These are phyloP conservation scores for Cremastobaeus sp. DNA, from an alignment of 2,888 invertebrate species.

Conservation along the genomic window DNA sequence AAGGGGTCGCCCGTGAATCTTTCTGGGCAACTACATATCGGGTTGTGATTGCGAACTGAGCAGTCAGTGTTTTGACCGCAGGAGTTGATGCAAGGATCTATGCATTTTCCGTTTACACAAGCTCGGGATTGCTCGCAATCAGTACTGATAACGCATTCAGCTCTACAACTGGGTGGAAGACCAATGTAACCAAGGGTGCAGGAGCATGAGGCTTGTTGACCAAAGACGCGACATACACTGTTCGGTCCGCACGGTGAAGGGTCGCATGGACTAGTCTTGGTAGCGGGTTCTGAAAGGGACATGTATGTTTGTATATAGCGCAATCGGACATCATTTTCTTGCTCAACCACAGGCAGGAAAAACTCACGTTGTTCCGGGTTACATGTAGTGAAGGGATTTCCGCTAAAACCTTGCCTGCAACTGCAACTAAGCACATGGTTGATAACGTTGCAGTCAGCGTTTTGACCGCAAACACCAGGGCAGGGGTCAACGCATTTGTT, in stretches of 20 bases:
- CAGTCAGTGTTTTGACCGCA: constrained; percentile 81
- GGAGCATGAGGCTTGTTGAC: constrained; percentile 79
- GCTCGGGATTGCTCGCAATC: constrained; percentile 81
- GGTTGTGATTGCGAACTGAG: constrained; percentile 81
- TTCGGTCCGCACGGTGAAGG: constrained; percentile 80
- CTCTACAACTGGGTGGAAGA: constrained; percentile 79
- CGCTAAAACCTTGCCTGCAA: constrained; percentile 80
- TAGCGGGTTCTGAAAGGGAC: constrained; percentile 20
- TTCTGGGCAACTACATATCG: constrained; percentile 81
- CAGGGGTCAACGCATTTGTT: constrained; percentile 91
- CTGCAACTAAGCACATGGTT: constrained; percentile 84
- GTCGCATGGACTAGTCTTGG: constrained; percentile 73
- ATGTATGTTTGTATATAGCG: background rate
- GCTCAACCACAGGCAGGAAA: no score
- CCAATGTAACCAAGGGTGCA: constrained; percentile 80
- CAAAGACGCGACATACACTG: constrained; percentile 79
- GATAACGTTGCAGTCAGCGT: constrained; percentile 87
- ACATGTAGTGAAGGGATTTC: constrained; percentile 81
- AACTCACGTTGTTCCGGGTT: constrained; percentile 61
- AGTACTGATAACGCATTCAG: constrained; percentile 80
- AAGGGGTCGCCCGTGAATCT: constrained; percentile 81
- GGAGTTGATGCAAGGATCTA: constrained; percentile 81
- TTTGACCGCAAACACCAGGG: constrained; percentile 86
- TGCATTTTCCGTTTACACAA: constrained; percentile 81
- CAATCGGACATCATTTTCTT: no score